Conservation (phyloP, 2,113 vertebrate species). For the Istiophorus platypterus region DNA sequence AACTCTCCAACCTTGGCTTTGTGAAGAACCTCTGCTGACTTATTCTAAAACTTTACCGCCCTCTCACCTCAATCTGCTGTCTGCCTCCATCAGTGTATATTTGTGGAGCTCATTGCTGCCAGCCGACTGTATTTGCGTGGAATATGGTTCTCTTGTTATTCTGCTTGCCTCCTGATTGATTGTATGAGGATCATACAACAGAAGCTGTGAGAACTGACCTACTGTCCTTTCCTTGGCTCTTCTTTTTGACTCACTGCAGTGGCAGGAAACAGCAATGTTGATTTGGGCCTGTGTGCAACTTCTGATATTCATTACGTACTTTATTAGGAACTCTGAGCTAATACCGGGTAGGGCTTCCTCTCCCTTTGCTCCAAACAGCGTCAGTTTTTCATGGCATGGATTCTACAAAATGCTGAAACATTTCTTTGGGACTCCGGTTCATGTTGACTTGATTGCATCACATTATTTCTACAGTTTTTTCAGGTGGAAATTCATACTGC, state of each 20-base stretch:
- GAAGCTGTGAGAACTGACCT: slow-evolving; percentile 59
- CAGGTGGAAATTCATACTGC: too few species aligned
- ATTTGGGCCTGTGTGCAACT: slow-evolving; percentile 16
- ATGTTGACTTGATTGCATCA: not conserved
- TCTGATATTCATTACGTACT: not conserved
- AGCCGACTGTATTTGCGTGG: not conserved
- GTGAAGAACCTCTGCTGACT: too few species aligned
- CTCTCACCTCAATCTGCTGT: too few species aligned
- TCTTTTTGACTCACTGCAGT: slow-evolving; percentile 41
- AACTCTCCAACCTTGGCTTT: too few species aligned
- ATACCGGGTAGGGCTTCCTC: not conserved
- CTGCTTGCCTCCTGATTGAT: not conserved
- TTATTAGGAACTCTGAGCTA: not conserved
- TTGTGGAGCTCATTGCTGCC: not conserved
- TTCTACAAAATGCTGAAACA: not conserved
- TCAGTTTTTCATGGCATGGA: not conserved
- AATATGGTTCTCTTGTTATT: not conserved
- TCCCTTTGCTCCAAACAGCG: not conserved
- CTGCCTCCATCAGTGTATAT: not conserved
- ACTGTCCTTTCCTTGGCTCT: slow-evolving; percentile 59
- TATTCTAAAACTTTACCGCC: too few species aligned
- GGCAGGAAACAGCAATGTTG: slow-evolving; percentile 32
- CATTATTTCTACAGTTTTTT: too few species aligned
- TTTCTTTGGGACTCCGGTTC: not conserved
- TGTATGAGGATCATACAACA: slow-evolving; percentile 22